These are phyloP conservation scores for Athripsodes cinereus DNA, from an alignment of 2,888 invertebrate genomes.

Conservation along the genomic window DNA sequence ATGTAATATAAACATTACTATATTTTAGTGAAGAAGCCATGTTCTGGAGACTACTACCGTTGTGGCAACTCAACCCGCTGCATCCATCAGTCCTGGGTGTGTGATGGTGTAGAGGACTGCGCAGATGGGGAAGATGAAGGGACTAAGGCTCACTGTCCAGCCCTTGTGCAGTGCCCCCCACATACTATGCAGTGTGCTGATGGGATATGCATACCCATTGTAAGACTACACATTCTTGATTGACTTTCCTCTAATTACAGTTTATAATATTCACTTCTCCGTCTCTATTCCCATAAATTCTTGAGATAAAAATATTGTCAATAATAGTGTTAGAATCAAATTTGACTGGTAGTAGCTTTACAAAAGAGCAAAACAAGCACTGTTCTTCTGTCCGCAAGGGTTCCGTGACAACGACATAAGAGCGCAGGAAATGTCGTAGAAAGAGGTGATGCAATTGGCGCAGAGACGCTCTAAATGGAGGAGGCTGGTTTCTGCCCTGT, in stretches of 20 bases:
- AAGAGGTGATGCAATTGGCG: too few relatives aligned
- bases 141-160: slow-evolving; percentile 34
- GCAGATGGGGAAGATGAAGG: slow-evolving; percentile 59
- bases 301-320: too few relatives aligned
- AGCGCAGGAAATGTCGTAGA: too few relatives aligned
- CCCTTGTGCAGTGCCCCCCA: slow-evolving; percentile 20
- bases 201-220: slow-evolving; percentile 32
- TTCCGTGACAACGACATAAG: too few relatives aligned
- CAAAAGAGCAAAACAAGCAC: too few relatives aligned
- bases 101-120: slow-evolving; percentile 65
- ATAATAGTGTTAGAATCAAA: too few relatives aligned
- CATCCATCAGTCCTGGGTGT: slow-evolving; percentile 59
- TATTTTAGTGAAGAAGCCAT: slow-evolving; percentile 33
- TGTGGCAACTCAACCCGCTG: slow-evolving; percentile 58
- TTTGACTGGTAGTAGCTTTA: too few relatives aligned
- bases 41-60: slow-evolving; percentile 55
- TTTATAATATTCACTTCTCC: neutral
- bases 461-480: too few relatives aligned
- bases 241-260: neutral
- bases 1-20: too few relatives aligned
- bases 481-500: too few relatives aligned
- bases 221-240: too few relatives aligned
- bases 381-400: too few relatives aligned
- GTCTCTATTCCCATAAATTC: neutral
- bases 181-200: slow-evolving; percentile 37